These are phyloP conservation scores for Seriola dumerili DNA, from an alignment of 2,113 vertebrate genomes.

Conservation along the genomic window DNA sequence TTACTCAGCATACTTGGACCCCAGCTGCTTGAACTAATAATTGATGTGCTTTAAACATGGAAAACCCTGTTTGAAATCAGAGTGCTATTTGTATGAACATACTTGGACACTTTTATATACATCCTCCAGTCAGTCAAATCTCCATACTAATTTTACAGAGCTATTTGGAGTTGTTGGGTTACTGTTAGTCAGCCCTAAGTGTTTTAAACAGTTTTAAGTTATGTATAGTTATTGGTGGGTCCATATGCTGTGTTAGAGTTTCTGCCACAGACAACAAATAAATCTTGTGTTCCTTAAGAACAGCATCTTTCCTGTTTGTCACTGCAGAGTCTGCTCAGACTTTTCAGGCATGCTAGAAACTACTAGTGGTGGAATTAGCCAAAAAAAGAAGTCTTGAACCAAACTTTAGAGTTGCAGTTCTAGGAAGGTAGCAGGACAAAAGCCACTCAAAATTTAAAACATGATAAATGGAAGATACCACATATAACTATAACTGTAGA, in stretches of 20 bases:
- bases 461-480: too few relatives aligned
- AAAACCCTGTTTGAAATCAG: not conserved
- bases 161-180: not conserved
- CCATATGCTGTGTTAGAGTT: not conserved
- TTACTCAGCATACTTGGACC: slow-evolving; percentile 19
- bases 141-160: not conserved
- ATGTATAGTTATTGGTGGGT: not conserved
- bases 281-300: not conserved
- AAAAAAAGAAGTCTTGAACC: not conserved
- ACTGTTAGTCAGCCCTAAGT: not conserved
- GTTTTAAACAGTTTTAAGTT: not conserved
- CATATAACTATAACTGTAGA: not conserved
- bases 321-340: not conserved
- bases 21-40: slow-evolving; percentile 27
- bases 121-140: not conserved
- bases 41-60: slow-evolving; percentile 1
- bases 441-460: not conserved
- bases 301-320: not conserved
- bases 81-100: not conserved
- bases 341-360: not conserved
- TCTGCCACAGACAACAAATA: not conserved
- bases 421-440: not conserved
- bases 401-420: not conserved
- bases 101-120: not conserved
- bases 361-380: not conserved